These are phyloP conservation scores for Gibbula magus DNA, from an alignment of 2,888 invertebrate species.

Conservation along the genomic window DNA sequence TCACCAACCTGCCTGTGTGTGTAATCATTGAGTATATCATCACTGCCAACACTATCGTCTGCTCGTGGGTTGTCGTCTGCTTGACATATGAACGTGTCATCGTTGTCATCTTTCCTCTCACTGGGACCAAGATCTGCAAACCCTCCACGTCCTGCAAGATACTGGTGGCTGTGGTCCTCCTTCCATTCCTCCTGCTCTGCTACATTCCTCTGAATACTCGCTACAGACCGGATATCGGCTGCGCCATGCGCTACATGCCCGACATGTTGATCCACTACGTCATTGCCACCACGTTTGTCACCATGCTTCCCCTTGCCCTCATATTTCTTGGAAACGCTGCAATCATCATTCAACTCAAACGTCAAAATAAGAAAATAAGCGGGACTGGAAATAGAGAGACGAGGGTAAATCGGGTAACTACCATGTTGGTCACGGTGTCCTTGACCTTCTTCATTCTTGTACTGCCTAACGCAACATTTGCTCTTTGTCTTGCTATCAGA, in stretches of 20 bases:
- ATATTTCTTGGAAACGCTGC: constrained; percentile 27
- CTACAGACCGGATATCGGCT: constrained; percentile 24
- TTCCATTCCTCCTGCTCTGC: constrained; percentile 6
- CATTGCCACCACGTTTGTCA: constrained; percentile 35
- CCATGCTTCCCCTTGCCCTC: constrained; percentile 27
- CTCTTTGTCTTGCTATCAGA: constrained; percentile 29
- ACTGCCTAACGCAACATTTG: constrained; percentile 39
- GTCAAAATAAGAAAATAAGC: background rate
- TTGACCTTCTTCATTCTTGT: constrained; percentile 35
- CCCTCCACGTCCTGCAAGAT: constrained; percentile 19
- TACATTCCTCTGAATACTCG: constrained; percentile 29
- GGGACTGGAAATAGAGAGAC: background rate
- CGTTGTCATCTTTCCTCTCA: constrained; percentile 31
- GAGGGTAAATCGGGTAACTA: constrained; percentile 24
- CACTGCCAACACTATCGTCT: constrained; percentile 31
- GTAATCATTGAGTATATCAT: constrained; percentile 30
- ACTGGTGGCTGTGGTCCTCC: background rate
- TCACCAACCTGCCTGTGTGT: constrained; percentile 14
- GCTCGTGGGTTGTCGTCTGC: constrained; percentile 38
- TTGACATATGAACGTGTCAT: constrained; percentile 31
- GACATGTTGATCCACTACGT: constrained; percentile 30
- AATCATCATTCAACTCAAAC: constrained; percentile 30
- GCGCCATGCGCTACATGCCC: constrained; percentile 27
- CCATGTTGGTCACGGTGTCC: constrained; percentile 36
- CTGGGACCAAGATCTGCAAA: constrained; percentile 14